A percentile compares a stretch with the other conserved stretches of the same genome.
Evolutionary conservation across 1,140 invertebrate species (phyloP).

Genomic region (Tetragnatha versicolor): DNA sequence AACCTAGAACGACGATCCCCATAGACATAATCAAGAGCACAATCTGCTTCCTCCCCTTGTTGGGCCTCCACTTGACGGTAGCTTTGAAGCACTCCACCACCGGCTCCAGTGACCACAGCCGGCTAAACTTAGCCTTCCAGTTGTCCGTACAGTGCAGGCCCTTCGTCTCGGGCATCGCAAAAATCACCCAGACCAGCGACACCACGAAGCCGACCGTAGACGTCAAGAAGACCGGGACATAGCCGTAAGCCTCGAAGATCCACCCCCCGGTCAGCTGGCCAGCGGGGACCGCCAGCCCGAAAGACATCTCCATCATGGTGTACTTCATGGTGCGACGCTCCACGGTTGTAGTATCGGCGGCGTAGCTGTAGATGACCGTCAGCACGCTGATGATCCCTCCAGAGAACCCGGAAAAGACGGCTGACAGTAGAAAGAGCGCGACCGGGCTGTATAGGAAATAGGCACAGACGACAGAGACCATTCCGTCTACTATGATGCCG

Average conservation of each 20-base stretch:
- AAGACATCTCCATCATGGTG: not conserved
- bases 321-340: not conserved
- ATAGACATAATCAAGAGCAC: not conserved
- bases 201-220: not conserved
- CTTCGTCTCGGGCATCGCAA: not conserved
- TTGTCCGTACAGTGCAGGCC: no score
- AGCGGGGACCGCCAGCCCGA: not conserved
- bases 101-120: not conserved
- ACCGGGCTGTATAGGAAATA: not conserved
- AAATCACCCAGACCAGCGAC: not conserved
- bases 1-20: not conserved
- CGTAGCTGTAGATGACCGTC: conserved; percentile 4
- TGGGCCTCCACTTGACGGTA: not conserved
- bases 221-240: not conserved
- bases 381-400: not conserved
- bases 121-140: not conserved
- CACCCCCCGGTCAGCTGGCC: not conserved
- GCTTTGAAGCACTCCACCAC: not conserved
- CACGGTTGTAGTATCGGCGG: not conserved
- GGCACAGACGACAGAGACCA: not conserved
- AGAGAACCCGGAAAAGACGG: not conserved
- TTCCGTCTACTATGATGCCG: not conserved
- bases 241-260: not conserved
- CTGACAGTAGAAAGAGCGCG: not conserved
- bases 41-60: not conserved